Evolutionary conservation across 30 jellyfish, hydroid and myxozoan genomes (phyloP).

Genomic region (Aurelia aurita complex sp. Pacific): DNA sequence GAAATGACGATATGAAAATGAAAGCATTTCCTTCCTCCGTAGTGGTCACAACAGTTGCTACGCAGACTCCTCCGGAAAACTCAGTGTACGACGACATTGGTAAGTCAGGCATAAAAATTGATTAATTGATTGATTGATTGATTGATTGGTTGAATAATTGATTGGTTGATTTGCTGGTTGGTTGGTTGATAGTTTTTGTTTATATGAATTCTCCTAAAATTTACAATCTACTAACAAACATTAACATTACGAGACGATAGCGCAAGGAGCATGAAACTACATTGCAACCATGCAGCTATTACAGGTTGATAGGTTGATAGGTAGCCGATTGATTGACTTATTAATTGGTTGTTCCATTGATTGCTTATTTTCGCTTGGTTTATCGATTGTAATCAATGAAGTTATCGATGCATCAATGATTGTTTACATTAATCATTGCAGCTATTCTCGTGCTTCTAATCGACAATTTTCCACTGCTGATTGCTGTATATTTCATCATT

Average conservation of each 20-base stretch:
- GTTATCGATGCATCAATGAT: background rate
- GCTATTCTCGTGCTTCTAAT: background rate
- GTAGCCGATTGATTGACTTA: background rate
- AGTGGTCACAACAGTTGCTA: slow-evolving; percentile 85
- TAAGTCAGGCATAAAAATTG: background rate
- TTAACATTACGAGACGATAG: too few relatives aligned
- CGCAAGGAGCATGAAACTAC: too few relatives aligned
- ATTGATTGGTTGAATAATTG: background rate
- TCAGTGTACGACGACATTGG: slow-evolving; percentile 42
- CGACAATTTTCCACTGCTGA: background rate
- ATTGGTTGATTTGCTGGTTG: background rate
- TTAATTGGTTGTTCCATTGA: background rate
- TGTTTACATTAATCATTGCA: background rate
- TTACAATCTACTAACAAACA: too few relatives aligned
- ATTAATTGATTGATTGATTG: background rate
- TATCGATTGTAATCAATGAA: background rate
- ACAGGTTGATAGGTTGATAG: background rate
- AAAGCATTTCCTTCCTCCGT: background rate
- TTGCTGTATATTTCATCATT: background rate
- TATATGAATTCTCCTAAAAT: too few relatives aligned
- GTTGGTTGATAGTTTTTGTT: background rate
- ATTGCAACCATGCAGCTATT: too few relatives aligned
- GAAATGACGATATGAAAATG: background rate
- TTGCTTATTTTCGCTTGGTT: background rate
- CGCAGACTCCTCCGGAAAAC: slow-evolving; percentile 74